Evolutionary conservation across 2,113 vertebrate genomes (phyloP).

Genomic region (Tapirus terrestris): DNA sequence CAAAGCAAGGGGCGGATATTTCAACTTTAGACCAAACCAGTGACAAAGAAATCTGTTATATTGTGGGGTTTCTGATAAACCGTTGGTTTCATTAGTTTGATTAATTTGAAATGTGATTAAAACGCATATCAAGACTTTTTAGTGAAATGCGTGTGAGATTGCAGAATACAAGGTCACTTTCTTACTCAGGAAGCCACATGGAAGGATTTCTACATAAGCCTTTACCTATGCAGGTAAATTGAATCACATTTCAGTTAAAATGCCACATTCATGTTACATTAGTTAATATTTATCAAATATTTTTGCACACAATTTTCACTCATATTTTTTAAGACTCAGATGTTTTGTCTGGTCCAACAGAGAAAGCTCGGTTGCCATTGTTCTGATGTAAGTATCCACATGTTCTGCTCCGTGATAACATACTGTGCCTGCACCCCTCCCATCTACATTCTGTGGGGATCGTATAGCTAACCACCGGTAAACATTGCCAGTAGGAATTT

Average conservation of each 20-base stretch:
- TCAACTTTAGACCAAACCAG: neutral
- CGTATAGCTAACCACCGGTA: neutral
- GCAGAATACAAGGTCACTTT: neutral
- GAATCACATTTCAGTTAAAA: neutral
- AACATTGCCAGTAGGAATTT: neutral
- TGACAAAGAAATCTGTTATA: neutral
- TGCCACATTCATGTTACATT: neutral
- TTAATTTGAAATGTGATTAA: constrained; percentile 41
- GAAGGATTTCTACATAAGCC: neutral
- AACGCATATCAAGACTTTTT: neutral
- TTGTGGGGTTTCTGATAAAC: neutral
- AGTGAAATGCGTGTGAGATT: neutral
- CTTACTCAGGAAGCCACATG: neutral
- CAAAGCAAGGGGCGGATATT: neutral
- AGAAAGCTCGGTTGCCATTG: neutral
- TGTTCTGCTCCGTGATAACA: neutral
- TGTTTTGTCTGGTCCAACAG: neutral
- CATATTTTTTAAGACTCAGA: neutral
- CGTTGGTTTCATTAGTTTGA: neutral
- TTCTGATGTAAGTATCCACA: neutral
- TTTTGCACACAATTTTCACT: neutral
- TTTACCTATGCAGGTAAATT: neutral
- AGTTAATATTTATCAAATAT: neutral
- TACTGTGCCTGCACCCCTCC: fast-evolving
- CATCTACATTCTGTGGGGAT: neutral